Base-by-base conservation (phyloP, 1,140 invertebrate species). In the Rhyzopertha dominica region DNA sequence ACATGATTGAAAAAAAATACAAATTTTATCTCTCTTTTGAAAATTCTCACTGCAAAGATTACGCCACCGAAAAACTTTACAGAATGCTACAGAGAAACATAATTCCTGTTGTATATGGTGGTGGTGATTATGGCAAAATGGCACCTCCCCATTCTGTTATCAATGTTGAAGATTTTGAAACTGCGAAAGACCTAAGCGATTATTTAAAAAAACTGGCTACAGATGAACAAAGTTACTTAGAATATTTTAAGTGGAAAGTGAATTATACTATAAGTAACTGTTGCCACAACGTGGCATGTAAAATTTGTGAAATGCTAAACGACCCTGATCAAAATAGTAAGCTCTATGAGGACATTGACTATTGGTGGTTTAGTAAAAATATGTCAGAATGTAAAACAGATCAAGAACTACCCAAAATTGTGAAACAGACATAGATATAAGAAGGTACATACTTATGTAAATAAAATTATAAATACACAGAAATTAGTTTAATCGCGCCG, bases 11-110 rank as follows among this genome's bases (percentile, higher is more conserved):
- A 48, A 56, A 62, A 4, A 53, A 70, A 4, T 83, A 83, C 59
- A 73, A 72, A 51, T 83, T 82, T 57, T 84, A 84, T 59, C 61
- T 85, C 18, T 72, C 81, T 0, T 82, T 85, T 43, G 82, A 85
- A 59, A 85, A 85, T 59, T 73, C 76, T 18, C 62, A 74, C 10
- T 70, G 69, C 50, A 61, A 67, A 25, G 79, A 81, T 61, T 82
- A 82, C 61, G 72, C 79, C 16, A 82, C 79, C 0, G 80, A 82
- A 53, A 81, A 81, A 51, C 61, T 84, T 25, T 76, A 72, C 58
- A 59, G 66, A 23, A 61, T 69, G 4, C 43, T 77, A 18, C 51
- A 66, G 50, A 54, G 72, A 48, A 56, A 71, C 28, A 59, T 71
- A 1, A 61, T 77, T 10, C 75, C 75, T 1, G 64, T 77, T n/a